A percentile compares a stretch with the other conserved stretches of the same genome.
Conservation (phyloP, 2,888 invertebrate species). For the Eulithis prunata region DNA sequence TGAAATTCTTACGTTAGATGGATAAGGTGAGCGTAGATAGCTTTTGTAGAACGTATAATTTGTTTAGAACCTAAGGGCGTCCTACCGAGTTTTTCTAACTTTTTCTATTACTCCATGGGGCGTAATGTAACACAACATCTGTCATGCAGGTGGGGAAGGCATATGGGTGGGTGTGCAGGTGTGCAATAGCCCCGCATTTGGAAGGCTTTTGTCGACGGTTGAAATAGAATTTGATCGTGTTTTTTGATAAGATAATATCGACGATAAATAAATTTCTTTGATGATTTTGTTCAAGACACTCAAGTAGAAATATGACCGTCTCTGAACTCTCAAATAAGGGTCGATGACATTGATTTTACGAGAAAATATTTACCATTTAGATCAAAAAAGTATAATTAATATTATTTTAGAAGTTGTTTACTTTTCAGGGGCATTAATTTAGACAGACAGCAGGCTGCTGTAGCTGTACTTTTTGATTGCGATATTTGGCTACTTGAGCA, state of each 20-base stretch:
- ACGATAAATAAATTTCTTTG: too few relatives aligned
- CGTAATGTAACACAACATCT: slow-evolving; percentile 58
- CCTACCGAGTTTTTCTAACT: slow-evolving; percentile 26
- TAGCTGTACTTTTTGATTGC: too few relatives aligned
- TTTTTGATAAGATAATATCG: background rate
- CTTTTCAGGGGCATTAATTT: too few relatives aligned
- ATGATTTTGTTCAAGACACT: background rate
- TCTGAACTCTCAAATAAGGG: slow-evolving; percentile 15
- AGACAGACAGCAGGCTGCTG: too few relatives aligned
- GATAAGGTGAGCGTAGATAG: too few relatives aligned
- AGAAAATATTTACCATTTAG: background rate
- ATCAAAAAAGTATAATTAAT: background rate
- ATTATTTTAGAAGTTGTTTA: too few relatives aligned
- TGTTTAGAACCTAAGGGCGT: slow-evolving; percentile 13
- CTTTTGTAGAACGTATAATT: slow-evolving; percentile 4
- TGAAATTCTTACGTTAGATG: background rate
- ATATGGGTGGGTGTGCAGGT: slow-evolving; percentile 39
- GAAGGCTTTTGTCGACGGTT: slow-evolving; percentile 31
- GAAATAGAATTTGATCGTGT: slow-evolving; percentile 13
- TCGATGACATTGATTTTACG: slow-evolving; percentile 12
- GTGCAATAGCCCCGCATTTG: slow-evolving; percentile 44
- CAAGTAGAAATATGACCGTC: slow-evolving; percentile 18
- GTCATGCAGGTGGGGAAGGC: slow-evolving; percentile 67
- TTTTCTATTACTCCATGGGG: slow-evolving; percentile 33
- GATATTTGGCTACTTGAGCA: too few relatives aligned